A percentile compares a stretch with the other conserved stretches of the same genome.
Conservation (phyloP, 2,797 vertebrate species). For the Lithobates sylvaticus region DNA sequence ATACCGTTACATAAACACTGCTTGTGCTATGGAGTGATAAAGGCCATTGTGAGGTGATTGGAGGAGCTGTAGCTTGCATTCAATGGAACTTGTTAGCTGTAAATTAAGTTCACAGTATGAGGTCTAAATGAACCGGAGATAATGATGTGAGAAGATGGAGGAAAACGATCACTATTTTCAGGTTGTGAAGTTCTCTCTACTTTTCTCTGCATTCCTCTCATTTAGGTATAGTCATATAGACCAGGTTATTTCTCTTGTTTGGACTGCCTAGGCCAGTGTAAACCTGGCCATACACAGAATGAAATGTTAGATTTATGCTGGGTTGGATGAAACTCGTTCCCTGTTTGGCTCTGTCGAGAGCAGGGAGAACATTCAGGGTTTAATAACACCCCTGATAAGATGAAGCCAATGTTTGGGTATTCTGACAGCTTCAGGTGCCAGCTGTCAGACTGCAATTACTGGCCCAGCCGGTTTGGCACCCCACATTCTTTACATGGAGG, state of each 20-base stretch:
- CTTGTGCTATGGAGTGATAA: not conserved
- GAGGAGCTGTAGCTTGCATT: not conserved
- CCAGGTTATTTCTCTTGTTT: not conserved
- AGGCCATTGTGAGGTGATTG: not conserved
- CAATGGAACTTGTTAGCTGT: not conserved
- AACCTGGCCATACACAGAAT: no score
- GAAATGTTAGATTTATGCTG: no score
- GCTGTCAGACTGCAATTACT: no score
- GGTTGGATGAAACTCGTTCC: no score
- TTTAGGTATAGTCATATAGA: not conserved
- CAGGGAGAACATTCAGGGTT: no score
- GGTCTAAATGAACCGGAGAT: not conserved
- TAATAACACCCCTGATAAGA: no score
- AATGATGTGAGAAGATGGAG: not conserved
- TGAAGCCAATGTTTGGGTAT: no score
- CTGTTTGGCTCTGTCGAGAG: no score
- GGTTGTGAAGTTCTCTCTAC: not conserved
- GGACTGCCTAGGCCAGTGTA: no score
- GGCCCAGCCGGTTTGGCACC: no score
- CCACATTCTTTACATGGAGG: no score
- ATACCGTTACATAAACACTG: not conserved
- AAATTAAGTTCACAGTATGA: constrained; percentile 1
- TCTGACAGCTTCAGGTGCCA: no score
- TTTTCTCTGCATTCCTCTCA: not conserved
- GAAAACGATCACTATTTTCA: not conserved